Percentiles rank a stretch among this genome's conserved stretches.
Conservation (phyloP, 2,888 invertebrate species). For the Rutpela maculata region DNA sequence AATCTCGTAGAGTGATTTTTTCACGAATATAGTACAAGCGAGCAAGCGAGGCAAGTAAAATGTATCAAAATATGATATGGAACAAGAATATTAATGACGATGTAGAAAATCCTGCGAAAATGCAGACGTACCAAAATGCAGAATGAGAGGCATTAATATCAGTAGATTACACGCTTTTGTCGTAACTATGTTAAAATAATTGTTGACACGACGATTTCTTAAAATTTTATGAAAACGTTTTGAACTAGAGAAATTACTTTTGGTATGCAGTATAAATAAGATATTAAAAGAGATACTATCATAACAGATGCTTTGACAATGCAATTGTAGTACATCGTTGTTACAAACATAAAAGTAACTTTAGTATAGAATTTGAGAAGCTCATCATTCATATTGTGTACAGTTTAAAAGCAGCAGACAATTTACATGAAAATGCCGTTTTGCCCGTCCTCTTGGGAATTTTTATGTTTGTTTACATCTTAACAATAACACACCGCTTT, state of each 20-base stretch:
- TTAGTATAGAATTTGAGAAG: not conserved
- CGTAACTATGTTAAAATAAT: too few species aligned
- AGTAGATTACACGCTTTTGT: too few species aligned
- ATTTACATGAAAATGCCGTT: slow-evolving; percentile 1
- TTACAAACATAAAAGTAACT: not conserved
- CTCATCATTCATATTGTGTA: slow-evolving; percentile 1
- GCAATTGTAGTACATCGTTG: not conserved
- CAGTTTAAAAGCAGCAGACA: not conserved
- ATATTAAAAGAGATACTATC: not conserved
- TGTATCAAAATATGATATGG: too few species aligned
- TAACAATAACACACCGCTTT: not conserved
- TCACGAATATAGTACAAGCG: too few species aligned
- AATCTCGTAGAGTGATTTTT: too few species aligned
- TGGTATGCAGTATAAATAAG: not conserved
- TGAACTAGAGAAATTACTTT: not conserved
- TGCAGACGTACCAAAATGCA: too few species aligned
- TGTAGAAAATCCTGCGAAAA: too few species aligned
- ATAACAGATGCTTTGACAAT: not conserved
- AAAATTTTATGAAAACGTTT: not conserved
- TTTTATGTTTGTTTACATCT: not conserved
- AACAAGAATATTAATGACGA: too few species aligned
- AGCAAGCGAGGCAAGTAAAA: too few species aligned
- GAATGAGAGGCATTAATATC: too few species aligned
- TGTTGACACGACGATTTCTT: too few species aligned
- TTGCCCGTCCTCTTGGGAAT: not conserved